Base-by-base conservation (phyloP, 2,888 invertebrate genomes). In the Bibio marci region DNA sequence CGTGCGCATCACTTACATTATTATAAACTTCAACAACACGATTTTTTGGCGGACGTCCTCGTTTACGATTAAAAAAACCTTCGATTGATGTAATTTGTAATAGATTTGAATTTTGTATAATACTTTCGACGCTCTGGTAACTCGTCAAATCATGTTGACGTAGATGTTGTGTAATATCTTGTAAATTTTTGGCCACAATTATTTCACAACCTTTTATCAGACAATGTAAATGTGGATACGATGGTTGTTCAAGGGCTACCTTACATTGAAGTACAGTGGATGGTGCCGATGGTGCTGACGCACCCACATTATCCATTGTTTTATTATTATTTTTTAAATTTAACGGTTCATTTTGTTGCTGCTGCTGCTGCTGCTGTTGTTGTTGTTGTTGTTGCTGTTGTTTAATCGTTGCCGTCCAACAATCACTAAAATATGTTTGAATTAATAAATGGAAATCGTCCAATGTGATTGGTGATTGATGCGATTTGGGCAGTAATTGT, bases 11-110 rank as follows among this genome's bases (percentile, higher is more conserved):
- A 69, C 75, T 73, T 64, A 79, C 77, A 55, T 79, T 80, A 78
- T 83, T 82, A 76, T 86, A 87, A 44, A 87, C 85, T 70, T 90
- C 88, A 30, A 90, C 87, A 12, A 90, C 80, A 1, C 90, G 73
- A 58, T 94, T 94, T 65, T 95, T 95, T 12, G 94, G 94, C n/a
- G 95, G 95, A 44, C 95, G 70, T 33, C 95, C 94, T 25, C 94
- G 71, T 53, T 92, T 90, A 43, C 91, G 71, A 57, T 87, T 80
- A 55, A 90, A 90, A 75, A 91, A 85, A 38, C 87, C 87, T 58
- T 91, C 90, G 48, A 88, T 72, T 27, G 83, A 80, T 44, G 78
- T 81, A 19, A 58, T 59, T 46, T 58, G 59, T 22, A 56, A 47
- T 13, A 56, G 40, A 44, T 48, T 51, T 6, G 46, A 46, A 34